Evolutionary conservation across 2,888 invertebrate genomes (phyloP).

Genomic region (Heliothis peltigera): DNA sequence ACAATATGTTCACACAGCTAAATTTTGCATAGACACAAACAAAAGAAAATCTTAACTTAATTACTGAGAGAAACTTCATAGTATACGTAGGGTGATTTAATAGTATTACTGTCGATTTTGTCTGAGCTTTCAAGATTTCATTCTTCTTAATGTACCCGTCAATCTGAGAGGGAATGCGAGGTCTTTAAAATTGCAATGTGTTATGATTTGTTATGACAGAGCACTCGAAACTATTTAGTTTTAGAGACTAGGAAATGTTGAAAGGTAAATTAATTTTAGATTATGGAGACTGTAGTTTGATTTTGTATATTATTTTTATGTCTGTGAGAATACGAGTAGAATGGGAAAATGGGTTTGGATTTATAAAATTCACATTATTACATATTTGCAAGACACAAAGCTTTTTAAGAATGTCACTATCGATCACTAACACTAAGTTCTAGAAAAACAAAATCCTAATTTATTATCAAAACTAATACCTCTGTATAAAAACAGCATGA

Average conservation of each 20-base stretch:
- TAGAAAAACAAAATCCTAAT: neutral
- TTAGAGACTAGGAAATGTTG: neutral
- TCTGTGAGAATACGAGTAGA: no score
- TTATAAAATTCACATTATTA: no score
- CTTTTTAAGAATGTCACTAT: no score
- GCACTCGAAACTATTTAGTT: constrained; percentile 1
- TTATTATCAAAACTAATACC: neutral
- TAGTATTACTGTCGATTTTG: constrained; percentile 24
- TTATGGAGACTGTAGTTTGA: no score
- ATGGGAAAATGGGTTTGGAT: no score
- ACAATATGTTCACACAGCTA: no score
- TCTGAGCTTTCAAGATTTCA: constrained; percentile 21
- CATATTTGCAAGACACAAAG: no score
- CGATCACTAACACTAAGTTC: no score
- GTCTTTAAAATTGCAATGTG: constrained; percentile 32
- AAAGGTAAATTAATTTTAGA: neutral
- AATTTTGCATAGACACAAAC: neutral
- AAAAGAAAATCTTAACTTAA: neutral
- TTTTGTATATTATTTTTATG: no score
- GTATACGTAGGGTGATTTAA: neutral
- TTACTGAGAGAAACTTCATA: neutral
- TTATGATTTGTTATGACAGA: constrained; percentile 24
- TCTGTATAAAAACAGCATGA: constrained; percentile 35
- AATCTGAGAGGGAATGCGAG: constrained; percentile 23
- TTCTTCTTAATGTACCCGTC: constrained; percentile 38